Evolutionary conservation across 2,797 vertebrate genomes (phyloP), one percentile per base, ranked within the genome.

Genomic region (Hapalemur alaotrensis): DNA sequence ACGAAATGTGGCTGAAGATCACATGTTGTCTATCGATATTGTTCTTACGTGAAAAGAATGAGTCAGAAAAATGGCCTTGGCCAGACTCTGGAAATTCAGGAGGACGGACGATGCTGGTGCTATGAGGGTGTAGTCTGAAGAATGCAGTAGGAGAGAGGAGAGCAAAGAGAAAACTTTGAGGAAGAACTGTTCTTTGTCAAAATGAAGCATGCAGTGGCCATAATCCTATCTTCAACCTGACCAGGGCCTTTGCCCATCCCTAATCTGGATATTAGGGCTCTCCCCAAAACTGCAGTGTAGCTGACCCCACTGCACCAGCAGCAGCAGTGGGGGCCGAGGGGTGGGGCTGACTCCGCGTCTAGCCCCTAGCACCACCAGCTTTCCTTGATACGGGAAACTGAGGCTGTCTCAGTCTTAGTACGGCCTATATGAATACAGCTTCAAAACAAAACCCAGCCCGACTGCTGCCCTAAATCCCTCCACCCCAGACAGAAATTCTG

Each of bases 21-120:
- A 4, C 2, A 13, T 14, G 57, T 11, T 73, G 41, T 86, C 84
- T 32, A 38, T n/a, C 28, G 35, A 4, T 25, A 67, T 6, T 13
- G 23, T 15, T 65, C 63, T 20, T 41, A 35, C 22, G 48, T 57
- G 17, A 80, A 80, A 30, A 72, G 11, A 80, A 9, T 28, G 20
- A 46, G 67, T 41, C 18, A 67, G 30, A 69, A 80, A 59, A 61
- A 61, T 59, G n/a, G 41, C 83, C 38, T 25, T 48, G 52, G 18
- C 25, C 13, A 41, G 52, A 32, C 57, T 25, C 25, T n/a, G 32
- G n/a, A 78, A 89, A 78, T 22, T 14, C 35, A 57, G 80, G 43
- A 48, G 52, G 30, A 17, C 1, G 6, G 17, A 43, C 30, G 3
- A 12, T 1, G 0, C 30, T 32, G 14, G 35, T 0, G 0, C 25